phyloP scores from a whole-genome alignment of 2,888 invertebrate species.

The Clunio marinus region DNA sequence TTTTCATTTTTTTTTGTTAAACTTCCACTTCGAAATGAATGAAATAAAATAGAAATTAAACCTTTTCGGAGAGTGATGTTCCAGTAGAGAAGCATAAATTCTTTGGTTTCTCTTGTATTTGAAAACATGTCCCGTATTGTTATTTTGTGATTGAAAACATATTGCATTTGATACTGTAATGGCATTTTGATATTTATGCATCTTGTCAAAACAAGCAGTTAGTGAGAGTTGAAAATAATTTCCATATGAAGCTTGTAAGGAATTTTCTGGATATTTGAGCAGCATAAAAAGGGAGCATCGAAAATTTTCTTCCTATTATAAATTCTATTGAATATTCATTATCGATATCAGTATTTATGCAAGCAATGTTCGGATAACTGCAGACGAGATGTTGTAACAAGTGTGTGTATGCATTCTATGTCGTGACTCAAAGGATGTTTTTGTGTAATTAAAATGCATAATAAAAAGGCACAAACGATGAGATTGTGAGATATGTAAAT shows the following conservation, averaged over 20 bases:
- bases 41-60: too few relatives aligned
- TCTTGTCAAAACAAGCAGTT: background rate
- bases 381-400: slow-evolving; percentile 11
- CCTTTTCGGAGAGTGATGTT: too few relatives aligned
- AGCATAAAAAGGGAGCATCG: background rate
- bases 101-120: background rate
- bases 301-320: slow-evolving; percentile 21
- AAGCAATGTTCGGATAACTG: background rate
- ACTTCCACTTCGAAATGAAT: too few relatives aligned
- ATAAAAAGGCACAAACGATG: slow-evolving; percentile 26
- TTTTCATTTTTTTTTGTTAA: background rate
- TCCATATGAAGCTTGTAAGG: background rate
- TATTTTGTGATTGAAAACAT: background rate
- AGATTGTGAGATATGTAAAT: background rate
- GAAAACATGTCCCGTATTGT: background rate
- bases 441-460: slow-evolving; percentile 35
- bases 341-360: slow-evolving; percentile 12
- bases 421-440: slow-evolving; percentile 34
- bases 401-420: slow-evolving; percentile 3
- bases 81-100: too few relatives aligned
- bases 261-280: too few relatives aligned
- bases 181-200: background rate
- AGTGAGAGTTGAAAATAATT: background rate
- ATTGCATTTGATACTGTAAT: background rate
- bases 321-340: slow-evolving; percentile 37